Percentiles rank a stretch among this genome's conserved stretches.
phyloP scores from a whole-genome alignment of 1,140 invertebrate species.

The Papilio polyxenes region DNA sequence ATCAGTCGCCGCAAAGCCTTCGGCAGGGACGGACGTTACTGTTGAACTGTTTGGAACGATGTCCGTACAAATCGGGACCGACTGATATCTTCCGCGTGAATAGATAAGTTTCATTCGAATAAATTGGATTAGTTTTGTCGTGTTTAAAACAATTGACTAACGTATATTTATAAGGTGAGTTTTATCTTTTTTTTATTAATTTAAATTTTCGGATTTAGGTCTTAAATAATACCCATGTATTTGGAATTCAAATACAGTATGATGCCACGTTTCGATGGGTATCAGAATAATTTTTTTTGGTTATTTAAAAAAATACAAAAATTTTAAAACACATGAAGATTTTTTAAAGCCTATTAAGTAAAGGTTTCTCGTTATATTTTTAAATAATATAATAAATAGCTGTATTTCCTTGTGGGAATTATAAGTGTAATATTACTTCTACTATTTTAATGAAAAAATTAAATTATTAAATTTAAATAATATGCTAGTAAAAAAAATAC shows the following conservation, averaged over 20 bases:
- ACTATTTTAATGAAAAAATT: too few species aligned
- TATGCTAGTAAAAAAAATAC: too few species aligned
- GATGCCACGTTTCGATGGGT: not conserved
- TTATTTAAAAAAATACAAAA: not conserved
- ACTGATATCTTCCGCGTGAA: not conserved
- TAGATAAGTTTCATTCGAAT: not conserved
- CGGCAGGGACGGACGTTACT: not conserved
- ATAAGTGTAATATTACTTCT: too few species aligned
- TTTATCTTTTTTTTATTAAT: not conserved
- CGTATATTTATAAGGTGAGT: not conserved
- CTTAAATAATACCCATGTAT: not conserved
- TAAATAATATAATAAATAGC: too few species aligned
- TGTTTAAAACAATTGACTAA: not conserved
- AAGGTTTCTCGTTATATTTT: too few species aligned
- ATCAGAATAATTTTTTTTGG: not conserved
- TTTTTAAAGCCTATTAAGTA: too few species aligned
- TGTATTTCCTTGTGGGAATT: too few species aligned
- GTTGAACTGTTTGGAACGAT: not conserved
- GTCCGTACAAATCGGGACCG: not conserved
- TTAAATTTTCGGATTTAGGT: too few species aligned
- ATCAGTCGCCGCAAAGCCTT: slow-evolving; percentile 18
- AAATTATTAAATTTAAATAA: too few species aligned
- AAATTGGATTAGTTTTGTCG: not conserved
- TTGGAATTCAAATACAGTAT: not conserved
- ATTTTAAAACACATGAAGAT: too few species aligned